phyloP scores from a whole-genome alignment of 30 jellyfish, hydroid and myxozoan species.

The Pseudorhiza aurosa region DNA sequence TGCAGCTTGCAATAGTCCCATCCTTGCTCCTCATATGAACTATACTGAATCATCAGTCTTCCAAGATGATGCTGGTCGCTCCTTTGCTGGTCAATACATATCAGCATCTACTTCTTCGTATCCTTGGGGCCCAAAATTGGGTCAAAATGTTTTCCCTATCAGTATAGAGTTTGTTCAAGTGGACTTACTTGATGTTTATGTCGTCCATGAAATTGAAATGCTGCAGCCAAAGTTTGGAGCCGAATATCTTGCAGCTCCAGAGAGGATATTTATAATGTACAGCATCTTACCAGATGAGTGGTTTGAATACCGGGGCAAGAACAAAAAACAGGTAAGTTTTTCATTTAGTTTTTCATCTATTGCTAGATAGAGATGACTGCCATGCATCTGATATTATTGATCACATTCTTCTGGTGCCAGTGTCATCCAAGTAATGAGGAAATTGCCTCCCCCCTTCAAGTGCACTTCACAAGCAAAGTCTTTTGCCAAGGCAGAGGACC shows the following conservation, averaged over 20 bases:
- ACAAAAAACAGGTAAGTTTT: no score
- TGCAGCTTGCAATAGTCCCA: constrained; percentile 31
- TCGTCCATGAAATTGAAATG: constrained; percentile 16
- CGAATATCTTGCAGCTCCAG: constrained; percentile 21
- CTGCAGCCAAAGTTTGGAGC: constrained; percentile 10
- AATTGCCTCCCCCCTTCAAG: no score
- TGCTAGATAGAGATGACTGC: no score
- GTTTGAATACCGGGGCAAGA: constrained; percentile 15
- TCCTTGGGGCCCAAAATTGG: constrained; percentile 41
- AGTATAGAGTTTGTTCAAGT: constrained; percentile 16
- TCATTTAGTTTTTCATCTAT: no score
- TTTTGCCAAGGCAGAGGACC: no score
- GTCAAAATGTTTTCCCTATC: neutral
- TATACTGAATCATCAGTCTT: constrained; percentile 37
- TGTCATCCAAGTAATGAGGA: no score
- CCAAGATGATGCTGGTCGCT: neutral
- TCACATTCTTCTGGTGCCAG: no score
- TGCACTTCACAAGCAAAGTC: no score
- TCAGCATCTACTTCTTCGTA: constrained; percentile 11
- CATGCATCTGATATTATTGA: no score
- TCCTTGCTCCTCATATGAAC: constrained; percentile 34
- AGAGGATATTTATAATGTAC: constrained; percentile 2
- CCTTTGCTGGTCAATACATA: constrained; percentile 12
- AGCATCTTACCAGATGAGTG: neutral
- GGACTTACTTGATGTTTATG: constrained; percentile 24